Conservation (phyloP, 2,797 vertebrate species). For the Scleropages formosus region DNA sequence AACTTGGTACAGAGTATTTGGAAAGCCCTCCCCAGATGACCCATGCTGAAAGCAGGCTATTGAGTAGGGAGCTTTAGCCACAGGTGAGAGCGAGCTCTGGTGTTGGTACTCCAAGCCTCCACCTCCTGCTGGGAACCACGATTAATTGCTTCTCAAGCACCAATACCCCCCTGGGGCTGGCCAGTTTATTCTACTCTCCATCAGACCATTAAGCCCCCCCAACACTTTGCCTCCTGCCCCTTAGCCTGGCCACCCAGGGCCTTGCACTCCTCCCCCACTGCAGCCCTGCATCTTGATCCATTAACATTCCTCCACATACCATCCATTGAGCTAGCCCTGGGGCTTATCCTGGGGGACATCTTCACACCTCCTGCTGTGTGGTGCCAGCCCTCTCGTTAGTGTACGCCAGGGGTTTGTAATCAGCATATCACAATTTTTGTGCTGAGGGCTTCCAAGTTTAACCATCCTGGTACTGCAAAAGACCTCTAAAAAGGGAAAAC, state of each 20-base stretch:
- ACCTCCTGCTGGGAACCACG: slow-evolving; percentile 41
- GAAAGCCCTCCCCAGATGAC: background rate
- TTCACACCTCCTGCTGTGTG: slow-evolving; percentile 33
- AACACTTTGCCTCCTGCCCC: background rate
- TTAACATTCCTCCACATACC: slow-evolving; percentile 52
- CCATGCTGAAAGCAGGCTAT: background rate
- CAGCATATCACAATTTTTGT: too few relatives aligned
- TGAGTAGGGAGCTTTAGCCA: background rate
- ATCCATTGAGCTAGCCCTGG: slow-evolving; percentile 26
- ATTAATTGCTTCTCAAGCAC: slow-evolving; percentile 51
- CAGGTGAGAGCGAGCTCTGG: background rate
- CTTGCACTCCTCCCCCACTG: slow-evolving; percentile 39
- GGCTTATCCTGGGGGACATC: slow-evolving; percentile 22
- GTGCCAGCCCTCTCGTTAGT: slow-evolving; percentile 27
- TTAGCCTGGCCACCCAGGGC: slow-evolving; percentile 4
- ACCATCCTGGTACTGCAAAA: too few relatives aligned
- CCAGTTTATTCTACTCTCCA: slow-evolving; percentile 15
- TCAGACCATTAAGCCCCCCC: too few relatives aligned
- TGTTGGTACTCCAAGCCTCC: background rate
- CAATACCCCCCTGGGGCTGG: slow-evolving; percentile 46
- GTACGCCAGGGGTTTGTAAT: too few relatives aligned
- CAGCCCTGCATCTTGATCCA: slow-evolving; percentile 47
- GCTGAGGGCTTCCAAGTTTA: too few relatives aligned
- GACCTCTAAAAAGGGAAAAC: too few relatives aligned
- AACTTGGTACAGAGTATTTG: background rate